Evolutionary conservation across 2,113 vertebrate genomes (phyloP).

Genomic region (Erythrolamprus reginae): DNA sequence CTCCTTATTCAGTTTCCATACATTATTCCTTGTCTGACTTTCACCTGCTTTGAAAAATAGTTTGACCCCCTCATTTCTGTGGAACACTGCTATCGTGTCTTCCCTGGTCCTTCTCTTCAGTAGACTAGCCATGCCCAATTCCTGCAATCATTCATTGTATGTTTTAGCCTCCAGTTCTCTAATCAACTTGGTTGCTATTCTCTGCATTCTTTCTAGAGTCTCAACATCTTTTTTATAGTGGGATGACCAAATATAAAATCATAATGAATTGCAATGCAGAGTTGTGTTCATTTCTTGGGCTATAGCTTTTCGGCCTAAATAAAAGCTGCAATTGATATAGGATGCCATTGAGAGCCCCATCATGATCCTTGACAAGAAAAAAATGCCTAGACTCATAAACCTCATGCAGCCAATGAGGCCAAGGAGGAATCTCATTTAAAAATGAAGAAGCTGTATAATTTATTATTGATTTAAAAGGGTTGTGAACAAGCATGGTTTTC

Average conservation of each 20-base stretch:
- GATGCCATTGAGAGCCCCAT: not conserved
- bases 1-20: no score
- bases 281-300: not conserved
- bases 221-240: no score
- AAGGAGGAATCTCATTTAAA: conserved; percentile 14
- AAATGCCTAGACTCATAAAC: conserved; percentile 10
- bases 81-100: no score
- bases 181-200: no score
- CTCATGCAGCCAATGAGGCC: conserved; percentile 6
- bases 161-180: no score
- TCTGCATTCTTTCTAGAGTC: no score
- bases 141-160: no score
- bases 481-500: not conserved
- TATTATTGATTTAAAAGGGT: conserved; percentile 30
- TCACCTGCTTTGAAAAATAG: no score
- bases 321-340: not conserved
- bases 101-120: no score
- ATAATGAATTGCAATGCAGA: not conserved
- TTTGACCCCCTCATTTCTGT: no score
- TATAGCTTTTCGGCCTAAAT: not conserved
- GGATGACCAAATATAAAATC: conserved; percentile 1
- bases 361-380: conserved; percentile 2
- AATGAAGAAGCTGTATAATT: not conserved
- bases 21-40: no score
- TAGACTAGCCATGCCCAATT: no score